phyloP scores from a whole-genome alignment of 2,797 vertebrate species.

The Pangasius krempfi region DNA sequence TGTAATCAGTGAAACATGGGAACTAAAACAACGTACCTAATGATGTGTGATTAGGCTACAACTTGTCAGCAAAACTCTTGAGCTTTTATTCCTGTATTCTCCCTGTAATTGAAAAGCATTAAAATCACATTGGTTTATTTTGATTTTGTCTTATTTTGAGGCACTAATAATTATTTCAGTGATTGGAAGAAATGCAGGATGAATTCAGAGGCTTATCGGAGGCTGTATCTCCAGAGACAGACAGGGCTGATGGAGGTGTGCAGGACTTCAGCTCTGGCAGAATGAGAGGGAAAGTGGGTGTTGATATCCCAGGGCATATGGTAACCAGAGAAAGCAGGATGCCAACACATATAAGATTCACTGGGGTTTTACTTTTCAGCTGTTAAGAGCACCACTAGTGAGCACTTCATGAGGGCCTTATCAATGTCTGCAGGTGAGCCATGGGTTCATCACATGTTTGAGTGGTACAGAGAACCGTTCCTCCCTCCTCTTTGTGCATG shows the following conservation, averaged over 20 bases:
- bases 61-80: background rate
- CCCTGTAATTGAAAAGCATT: background rate
- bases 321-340: background rate
- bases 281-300: slow-evolving; percentile 12
- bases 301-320: background rate
- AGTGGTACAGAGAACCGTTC: background rate
- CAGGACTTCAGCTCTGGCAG: background rate
- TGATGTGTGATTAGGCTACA: background rate
- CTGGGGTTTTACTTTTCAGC: background rate
- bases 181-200: background rate
- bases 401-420: background rate
- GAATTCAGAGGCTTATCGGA: background rate
- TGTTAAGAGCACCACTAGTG: background rate
- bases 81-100: background rate
- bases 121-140: background rate
- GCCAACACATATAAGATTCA: background rate
- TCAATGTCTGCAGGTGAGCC: no score
- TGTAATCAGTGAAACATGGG: background rate
- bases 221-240: slow-evolving; percentile 9
- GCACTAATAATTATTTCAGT: background rate
- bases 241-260: background rate
- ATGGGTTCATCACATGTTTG: no score
- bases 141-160: background rate
- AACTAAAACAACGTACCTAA: background rate
- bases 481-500: background rate